These are phyloP conservation scores for Hippocampus kuda DNA, from an alignment of 2,797 vertebrate species.

Conservation along the genomic window DNA sequence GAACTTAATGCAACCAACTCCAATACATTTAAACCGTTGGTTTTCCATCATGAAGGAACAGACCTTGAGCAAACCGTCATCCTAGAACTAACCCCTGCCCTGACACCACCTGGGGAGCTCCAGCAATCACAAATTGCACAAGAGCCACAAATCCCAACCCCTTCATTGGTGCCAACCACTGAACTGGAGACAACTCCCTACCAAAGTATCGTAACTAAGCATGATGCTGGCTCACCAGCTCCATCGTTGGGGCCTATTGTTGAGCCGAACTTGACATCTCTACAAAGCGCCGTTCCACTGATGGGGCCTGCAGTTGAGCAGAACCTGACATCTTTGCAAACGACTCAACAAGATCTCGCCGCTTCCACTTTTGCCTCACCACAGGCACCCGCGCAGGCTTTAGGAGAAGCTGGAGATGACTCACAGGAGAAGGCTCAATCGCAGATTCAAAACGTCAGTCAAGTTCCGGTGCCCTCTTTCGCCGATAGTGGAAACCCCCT, in stretches of 20 bases:
- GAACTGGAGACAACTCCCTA: slow-evolving; percentile 31
- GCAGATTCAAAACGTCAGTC: slow-evolving; percentile 18
- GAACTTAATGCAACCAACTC: slow-evolving; percentile 18
- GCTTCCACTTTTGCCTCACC: slow-evolving; percentile 7
- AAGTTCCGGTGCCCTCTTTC: slow-evolving; percentile 16
- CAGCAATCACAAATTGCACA: slow-evolving; percentile 40
- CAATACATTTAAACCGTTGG: slow-evolving; percentile 22
- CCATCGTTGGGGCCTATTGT: not conserved
- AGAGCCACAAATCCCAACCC: slow-evolving; percentile 30
- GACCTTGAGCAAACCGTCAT: slow-evolving; percentile 53
- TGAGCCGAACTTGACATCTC: not conserved
- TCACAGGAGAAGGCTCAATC: slow-evolving; percentile 19
- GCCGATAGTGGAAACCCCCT: slow-evolving; percentile 10
- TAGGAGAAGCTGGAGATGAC: slow-evolving; percentile 25
- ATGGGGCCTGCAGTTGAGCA: not conserved
- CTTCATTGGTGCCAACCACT: slow-evolving; percentile 29
- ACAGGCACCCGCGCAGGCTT: slow-evolving; percentile 3
- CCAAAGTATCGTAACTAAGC: slow-evolving; percentile 17
- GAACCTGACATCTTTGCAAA: not conserved
- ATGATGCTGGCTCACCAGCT: too few relatives aligned
- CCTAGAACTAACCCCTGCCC: slow-evolving; percentile 54
- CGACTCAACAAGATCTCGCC: slow-evolving; percentile 23
- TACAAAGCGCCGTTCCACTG: not conserved
- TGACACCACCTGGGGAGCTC: slow-evolving; percentile 50
- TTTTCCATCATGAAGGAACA: slow-evolving; percentile 36